phyloP scores from a whole-genome alignment of 2,113 vertebrate genomes.

The Pygoscelis antarcticus region DNA sequence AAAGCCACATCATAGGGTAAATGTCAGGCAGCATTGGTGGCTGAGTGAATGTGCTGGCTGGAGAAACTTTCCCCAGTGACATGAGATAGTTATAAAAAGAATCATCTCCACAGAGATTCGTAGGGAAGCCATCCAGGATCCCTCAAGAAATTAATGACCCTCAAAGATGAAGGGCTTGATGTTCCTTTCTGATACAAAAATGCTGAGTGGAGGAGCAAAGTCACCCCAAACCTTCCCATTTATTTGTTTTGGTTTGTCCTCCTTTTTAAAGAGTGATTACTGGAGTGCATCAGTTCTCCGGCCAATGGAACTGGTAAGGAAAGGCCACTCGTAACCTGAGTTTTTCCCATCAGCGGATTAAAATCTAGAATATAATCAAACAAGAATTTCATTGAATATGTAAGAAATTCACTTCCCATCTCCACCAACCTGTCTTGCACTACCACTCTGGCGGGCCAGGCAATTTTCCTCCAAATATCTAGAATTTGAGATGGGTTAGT shows the following conservation, averaged over 20 bases:
- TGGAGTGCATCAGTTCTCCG: neutral
- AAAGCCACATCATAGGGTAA: slow-evolving; percentile 26
- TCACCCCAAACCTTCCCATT: neutral
- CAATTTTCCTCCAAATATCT: neutral
- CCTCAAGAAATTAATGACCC: slow-evolving; percentile 11
- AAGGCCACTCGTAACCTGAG: neutral
- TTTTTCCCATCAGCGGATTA: neutral
- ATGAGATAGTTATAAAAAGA: slow-evolving; percentile 51
- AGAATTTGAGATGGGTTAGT: neutral
- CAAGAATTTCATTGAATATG: neutral
- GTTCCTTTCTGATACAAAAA: neutral
- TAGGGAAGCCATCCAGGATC: slow-evolving; percentile 52
- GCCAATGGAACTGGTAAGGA: neutral
- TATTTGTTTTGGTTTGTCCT: neutral
- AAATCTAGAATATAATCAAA: neutral
- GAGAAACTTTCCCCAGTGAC: slow-evolving; percentile 38
- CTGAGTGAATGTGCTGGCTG: slow-evolving; percentile 35
- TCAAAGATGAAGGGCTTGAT: neutral
- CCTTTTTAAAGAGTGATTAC: neutral
- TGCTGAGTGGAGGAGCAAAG: neutral
- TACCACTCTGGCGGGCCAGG: neutral
- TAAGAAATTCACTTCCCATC: neutral
- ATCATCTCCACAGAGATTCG: slow-evolving; percentile 3
- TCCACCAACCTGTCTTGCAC: neutral
- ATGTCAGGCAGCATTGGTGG: slow-evolving; percentile 31